Conservation (phyloP, 2,888 invertebrate genomes). For the Taenaris catops region DNA sequence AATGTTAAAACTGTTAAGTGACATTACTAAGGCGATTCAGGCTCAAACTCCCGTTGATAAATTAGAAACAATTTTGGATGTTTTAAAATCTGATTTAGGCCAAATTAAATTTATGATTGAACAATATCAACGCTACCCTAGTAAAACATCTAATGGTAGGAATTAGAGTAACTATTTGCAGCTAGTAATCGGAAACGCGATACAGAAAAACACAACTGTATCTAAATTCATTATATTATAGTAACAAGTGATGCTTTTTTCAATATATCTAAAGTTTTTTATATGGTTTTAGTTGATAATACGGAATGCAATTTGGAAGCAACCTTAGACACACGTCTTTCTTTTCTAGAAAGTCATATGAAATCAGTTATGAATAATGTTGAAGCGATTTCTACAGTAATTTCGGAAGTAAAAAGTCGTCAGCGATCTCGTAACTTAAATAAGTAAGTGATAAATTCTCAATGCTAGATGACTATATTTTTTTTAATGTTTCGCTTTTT, state of each 20-base stretch:
- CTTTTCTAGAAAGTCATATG: conserved; percentile 42
- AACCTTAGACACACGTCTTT: conserved; percentile 40
- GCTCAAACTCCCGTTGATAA: conserved; percentile 35
- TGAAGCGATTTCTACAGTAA: conserved; percentile 53
- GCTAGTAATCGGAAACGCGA: too few species aligned
- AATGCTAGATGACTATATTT: too few species aligned
- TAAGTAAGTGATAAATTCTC: too few species aligned
- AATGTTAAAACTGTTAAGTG: conserved; percentile 50
- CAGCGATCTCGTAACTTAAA: conserved; percentile 35
- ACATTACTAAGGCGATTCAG: conserved; percentile 37
- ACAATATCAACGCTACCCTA: conserved; percentile 22
- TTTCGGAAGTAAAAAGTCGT: conserved; percentile 58
- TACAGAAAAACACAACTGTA: too few species aligned
- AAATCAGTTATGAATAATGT: conserved; percentile 48
- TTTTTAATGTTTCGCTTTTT: too few species aligned
- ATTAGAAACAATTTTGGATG: conserved; percentile 35
- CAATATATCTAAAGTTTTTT: neutral
- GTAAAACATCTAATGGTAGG: conserved; percentile 11
- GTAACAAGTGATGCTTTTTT: too few species aligned
- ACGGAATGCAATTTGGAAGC: conserved; percentile 37
- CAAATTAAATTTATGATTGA: conserved; percentile 45
- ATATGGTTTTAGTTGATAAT: conserved; percentile 34
- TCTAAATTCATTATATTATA: too few species aligned
- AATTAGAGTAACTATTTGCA: too few species aligned
- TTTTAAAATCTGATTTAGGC: conserved; percentile 41